A percentile compares a stretch with the other conserved stretches of the same genome.
phyloP scores from a whole-genome alignment of 2,113 vertebrate genomes.

The Cygnus atratus region DNA sequence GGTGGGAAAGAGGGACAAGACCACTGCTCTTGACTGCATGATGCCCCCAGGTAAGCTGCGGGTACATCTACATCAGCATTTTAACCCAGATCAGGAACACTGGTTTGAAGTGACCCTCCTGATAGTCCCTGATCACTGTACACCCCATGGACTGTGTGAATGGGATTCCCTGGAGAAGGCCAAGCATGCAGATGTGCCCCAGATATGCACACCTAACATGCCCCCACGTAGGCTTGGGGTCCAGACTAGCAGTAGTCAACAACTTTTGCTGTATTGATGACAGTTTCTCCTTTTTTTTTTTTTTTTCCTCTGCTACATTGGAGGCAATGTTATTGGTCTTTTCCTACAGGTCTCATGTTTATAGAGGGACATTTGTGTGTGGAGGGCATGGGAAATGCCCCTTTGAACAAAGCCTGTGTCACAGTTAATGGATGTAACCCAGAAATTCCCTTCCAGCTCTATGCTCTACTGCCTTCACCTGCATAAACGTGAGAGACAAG shows the following conservation, averaged over 20 bases:
- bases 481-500: neutral
- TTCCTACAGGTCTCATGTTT: neutral
- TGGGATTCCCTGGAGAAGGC: neutral
- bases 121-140: neutral
- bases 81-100: neutral
- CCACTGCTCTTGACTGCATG: neutral
- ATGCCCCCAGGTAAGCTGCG: neutral
- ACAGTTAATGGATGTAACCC: neutral
- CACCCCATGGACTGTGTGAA: neutral
- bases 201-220: neutral
- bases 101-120: neutral
- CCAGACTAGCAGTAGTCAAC: neutral
- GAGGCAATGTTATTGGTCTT: fast-evolving
- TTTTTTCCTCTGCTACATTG: neutral
- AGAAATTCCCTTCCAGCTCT: neutral
- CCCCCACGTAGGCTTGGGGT: neutral
- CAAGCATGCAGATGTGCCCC: neutral
- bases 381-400: neutral
- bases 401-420: neutral
- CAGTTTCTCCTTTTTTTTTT: neutral
- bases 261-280: neutral
- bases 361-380: neutral
- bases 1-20: neutral
- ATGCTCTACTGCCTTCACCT: neutral
- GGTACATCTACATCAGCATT: neutral